Percentiles rank a stretch among this genome's conserved stretches.
These are phyloP conservation scores for Sisor rabdophorus DNA, from an alignment of 2,113 vertebrate genomes.

Conservation along the genomic window DNA sequence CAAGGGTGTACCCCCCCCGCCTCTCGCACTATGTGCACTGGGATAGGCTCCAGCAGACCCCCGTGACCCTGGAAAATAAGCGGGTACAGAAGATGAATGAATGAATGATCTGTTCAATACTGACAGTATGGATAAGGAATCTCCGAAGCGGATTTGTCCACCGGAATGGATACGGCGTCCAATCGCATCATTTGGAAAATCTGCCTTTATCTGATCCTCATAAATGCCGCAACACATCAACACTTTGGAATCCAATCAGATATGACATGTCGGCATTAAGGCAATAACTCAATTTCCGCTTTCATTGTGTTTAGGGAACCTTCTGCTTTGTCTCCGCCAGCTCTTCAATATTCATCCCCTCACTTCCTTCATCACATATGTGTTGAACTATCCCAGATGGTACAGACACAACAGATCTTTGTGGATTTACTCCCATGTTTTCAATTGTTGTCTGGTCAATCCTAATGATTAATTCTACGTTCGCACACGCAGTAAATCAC, in stretches of 20 bases:
- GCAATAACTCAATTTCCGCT: conserved; percentile 3
- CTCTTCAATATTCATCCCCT: background rate
- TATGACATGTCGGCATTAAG: background rate
- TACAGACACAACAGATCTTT: background rate
- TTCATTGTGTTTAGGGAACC: background rate
- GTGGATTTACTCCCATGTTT: background rate
- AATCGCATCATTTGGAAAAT: too few relatives aligned
- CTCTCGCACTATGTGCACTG: too few relatives aligned
- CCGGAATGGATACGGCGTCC: too few relatives aligned
- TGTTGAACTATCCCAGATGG: background rate
- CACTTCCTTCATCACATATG: conserved; percentile 1
- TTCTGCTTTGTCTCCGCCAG: background rate
- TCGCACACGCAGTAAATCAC: background rate
- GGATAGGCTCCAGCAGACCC: too few relatives aligned
- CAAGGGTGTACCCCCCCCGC: too few relatives aligned
- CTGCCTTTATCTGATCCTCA: too few relatives aligned
- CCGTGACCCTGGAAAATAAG: too few relatives aligned
- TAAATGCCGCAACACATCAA: background rate
- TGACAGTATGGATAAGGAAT: too few relatives aligned
- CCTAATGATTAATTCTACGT: too few relatives aligned
- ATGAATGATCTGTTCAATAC: too few relatives aligned
- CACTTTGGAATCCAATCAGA: background rate
- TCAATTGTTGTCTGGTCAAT: background rate
- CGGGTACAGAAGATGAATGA: too few relatives aligned
- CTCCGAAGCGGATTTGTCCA: too few relatives aligned